phyloP scores from a whole-genome alignment of 2,888 invertebrate species.

The Miltochrista miniata region DNA sequence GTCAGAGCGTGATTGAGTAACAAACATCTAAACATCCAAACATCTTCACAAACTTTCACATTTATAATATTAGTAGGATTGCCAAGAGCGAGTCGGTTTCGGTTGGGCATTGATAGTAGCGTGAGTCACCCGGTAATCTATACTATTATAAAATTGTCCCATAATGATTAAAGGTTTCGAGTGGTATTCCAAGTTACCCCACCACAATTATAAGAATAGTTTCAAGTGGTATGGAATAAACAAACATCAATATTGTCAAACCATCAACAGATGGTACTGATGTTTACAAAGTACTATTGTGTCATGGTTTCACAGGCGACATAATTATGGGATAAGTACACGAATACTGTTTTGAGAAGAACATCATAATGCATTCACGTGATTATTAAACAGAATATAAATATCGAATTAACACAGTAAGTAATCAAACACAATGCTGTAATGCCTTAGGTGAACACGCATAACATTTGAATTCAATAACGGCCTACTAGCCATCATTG shows the following conservation, averaged over 20 bases:
- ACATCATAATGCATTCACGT: neutral
- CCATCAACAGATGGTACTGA: neutral
- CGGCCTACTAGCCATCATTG: neutral
- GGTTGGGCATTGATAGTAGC: too few species aligned
- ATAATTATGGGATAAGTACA: neutral
- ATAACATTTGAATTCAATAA: neutral
- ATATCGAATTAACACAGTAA: too few species aligned
- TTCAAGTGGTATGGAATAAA: conserved; percentile 15
- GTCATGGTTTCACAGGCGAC: neutral
- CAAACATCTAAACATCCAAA: too few species aligned
- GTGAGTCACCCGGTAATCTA: too few species aligned
- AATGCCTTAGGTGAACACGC: too few species aligned
- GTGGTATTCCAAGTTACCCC: neutral
- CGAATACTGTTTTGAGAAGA: neutral
- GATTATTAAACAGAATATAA: neutral
- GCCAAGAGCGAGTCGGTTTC: too few species aligned
- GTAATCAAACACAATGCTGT: too few species aligned
- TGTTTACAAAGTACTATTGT: neutral
- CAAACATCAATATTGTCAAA: conserved; percentile 5
- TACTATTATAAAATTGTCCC: too few species aligned
- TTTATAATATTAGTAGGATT: too few species aligned
- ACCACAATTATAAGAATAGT: conserved; percentile 6
- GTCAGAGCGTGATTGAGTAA: too few species aligned
- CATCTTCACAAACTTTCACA: too few species aligned
- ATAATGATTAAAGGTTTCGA: neutral